Evolutionary conservation across 1,140 invertebrate genomes (phyloP).

Genomic region (Nasonia vitripennis): DNA sequence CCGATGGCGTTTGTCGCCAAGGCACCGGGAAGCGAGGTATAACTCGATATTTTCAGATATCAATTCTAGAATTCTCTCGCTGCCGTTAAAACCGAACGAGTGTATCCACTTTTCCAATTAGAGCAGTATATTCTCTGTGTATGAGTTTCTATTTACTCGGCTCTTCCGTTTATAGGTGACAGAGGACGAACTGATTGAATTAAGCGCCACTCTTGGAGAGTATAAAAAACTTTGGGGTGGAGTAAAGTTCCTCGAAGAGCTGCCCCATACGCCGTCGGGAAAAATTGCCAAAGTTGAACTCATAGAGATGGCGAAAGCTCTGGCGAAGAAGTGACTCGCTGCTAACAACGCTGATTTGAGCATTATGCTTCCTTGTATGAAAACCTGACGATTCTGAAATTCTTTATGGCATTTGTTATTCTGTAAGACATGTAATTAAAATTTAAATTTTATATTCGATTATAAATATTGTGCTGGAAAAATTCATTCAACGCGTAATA

Average conservation of each 20-base stretch:
- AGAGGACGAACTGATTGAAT: slow-evolving; percentile 57
- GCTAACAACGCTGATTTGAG: too few species aligned
- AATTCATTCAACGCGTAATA: neutral
- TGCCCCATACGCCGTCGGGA: slow-evolving; percentile 74
- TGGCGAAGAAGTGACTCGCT: neutral
- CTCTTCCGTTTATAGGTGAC: slow-evolving; percentile 54
- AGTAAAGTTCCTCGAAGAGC: slow-evolving; percentile 71
- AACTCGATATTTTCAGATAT: neutral
- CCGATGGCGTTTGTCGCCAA: slow-evolving; percentile 76
- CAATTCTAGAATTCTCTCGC: too few species aligned
- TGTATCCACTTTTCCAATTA: slow-evolving; percentile 3
- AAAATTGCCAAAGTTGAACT: slow-evolving; percentile 70
- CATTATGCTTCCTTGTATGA: too few species aligned
- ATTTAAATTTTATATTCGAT: too few species aligned
- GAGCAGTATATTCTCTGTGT: neutral
- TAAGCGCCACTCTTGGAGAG: slow-evolving; percentile 55
- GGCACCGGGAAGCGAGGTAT: slow-evolving; percentile 40
- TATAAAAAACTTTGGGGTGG: slow-evolving; percentile 68
- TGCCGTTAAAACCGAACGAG: neutral
- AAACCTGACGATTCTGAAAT: too few species aligned
- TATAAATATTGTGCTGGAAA: too few species aligned
- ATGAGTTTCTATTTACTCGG: neutral
- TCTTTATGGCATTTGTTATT: too few species aligned
- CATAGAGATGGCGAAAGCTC: slow-evolving; percentile 55
- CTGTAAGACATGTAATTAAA: too few species aligned